phyloP scores from a whole-genome alignment of 1,140 invertebrate species.

The Drosophila pandora region DNA sequence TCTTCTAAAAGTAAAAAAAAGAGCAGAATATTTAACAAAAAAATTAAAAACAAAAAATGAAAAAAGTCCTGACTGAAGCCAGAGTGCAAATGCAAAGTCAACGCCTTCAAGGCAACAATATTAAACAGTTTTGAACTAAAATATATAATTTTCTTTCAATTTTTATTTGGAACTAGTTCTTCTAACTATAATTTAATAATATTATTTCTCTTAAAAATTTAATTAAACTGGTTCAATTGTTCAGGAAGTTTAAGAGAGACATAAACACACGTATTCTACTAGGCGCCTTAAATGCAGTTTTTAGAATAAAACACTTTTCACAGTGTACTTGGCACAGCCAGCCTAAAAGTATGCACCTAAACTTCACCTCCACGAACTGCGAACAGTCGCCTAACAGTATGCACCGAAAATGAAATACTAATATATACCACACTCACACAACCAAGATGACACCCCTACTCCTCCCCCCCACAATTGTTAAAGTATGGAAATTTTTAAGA shows the following conservation, averaged over 20 bases:
- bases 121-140: constrained; percentile 39
- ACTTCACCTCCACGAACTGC: constrained; percentile 15
- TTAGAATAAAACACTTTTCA: background rate
- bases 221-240: constrained; percentile 17
- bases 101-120: constrained; percentile 39
- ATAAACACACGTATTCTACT: constrained; percentile 14
- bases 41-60: background rate
- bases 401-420: constrained; percentile 15
- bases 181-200: background rate
- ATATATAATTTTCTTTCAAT: constrained; percentile 4
- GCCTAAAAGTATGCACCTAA: constrained; percentile 32
- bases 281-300: constrained; percentile 19
- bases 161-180: background rate
- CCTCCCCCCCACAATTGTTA: constrained; percentile 14
- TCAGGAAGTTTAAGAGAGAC: background rate
- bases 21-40: background rate
- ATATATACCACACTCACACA: constrained; percentile 20
- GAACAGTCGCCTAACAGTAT: constrained; percentile 18
- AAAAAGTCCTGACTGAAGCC: constrained; percentile 41
- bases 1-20: constrained; percentile 9
- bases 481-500: constrained; percentile 39
- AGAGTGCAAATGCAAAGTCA: constrained; percentile 43
- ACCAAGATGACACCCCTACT: constrained; percentile 1
- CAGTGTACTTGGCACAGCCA: constrained; percentile 21
- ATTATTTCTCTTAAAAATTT: constrained; percentile 6